phyloP scores from a whole-genome alignment of 2,113 vertebrate genomes.

The Petromus typicus region DNA sequence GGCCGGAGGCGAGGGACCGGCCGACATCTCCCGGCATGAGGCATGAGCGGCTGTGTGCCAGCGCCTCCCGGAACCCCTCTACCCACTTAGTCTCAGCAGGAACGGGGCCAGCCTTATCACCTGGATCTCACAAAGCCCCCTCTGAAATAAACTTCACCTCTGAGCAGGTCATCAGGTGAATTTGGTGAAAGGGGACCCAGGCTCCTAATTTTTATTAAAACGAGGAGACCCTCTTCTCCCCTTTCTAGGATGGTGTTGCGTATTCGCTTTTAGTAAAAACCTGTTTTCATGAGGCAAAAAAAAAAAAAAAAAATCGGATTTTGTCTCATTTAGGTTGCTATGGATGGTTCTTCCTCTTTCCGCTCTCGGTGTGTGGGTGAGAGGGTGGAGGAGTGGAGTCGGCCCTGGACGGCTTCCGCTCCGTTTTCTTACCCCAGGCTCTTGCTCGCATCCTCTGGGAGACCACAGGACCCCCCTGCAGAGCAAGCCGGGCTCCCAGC shows the following conservation, averaged over 20 bases:
- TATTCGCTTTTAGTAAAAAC: constrained; percentile 26
- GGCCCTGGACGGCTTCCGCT: background rate
- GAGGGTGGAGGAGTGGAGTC: background rate
- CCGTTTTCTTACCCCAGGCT: background rate
- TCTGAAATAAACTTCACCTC: constrained; percentile 27
- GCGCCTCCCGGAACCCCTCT: background rate
- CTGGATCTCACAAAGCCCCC: background rate
- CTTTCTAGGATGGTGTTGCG: background rate
- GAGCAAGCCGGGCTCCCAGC: background rate
- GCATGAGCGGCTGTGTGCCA: background rate
- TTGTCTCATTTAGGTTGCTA: background rate
- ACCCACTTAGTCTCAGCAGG: background rate
- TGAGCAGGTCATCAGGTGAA: background rate
- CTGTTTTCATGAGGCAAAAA: background rate
- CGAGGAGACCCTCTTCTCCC: no score
- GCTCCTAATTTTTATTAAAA: background rate
- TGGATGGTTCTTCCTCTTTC: background rate
- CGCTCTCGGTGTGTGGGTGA: background rate
- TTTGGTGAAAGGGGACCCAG: background rate
- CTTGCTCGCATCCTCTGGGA: background rate
- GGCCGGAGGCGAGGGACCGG: background rate
- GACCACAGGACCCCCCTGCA: background rate
- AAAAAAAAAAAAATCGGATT: background rate
- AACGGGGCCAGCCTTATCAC: background rate
- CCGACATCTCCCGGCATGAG: no score